Conservation (phyloP, 2,113 vertebrate genomes). For the Poeciliopsis retropinna region DNA sequence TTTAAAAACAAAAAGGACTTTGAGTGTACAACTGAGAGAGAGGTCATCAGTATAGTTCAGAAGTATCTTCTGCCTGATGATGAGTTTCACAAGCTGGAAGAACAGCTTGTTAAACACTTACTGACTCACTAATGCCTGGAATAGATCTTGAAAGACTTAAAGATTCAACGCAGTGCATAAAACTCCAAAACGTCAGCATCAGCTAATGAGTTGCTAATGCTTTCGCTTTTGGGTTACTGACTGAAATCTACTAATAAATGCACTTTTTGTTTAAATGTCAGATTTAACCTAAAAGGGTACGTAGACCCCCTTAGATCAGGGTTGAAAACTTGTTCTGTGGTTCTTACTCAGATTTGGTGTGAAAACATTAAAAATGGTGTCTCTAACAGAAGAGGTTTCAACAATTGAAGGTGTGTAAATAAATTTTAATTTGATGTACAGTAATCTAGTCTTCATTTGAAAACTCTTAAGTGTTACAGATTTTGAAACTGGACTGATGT, state of each 20-base stretch:
- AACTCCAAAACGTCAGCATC: too few species aligned
- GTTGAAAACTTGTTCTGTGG: too few species aligned
- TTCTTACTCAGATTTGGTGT: background rate
- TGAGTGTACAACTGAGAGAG: conserved; percentile 77
- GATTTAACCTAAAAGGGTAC: background rate
- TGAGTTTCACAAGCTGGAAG: conserved; percentile 73
- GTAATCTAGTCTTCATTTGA: background rate
- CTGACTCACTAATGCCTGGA: conserved; percentile 12
- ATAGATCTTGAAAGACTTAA: background rate
- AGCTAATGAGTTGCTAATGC: background rate
- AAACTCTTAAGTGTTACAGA: background rate
- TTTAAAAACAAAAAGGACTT: conserved; percentile 83
- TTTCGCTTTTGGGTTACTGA: background rate
- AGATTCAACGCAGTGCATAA: background rate
- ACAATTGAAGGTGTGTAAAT: background rate
- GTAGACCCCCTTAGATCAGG: too few species aligned
- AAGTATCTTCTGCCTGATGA: conserved; percentile 78
- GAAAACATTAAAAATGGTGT: background rate
- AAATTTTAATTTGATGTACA: background rate
- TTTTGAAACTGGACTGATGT: background rate
- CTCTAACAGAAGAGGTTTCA: background rate
- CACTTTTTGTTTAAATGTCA: background rate
- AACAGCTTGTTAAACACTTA: conserved; percentile 74
- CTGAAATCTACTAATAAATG: background rate
- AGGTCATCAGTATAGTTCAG: conserved; percentile 76